Percentiles rank a stretch among this genome's conserved stretches.
Evolutionary conservation across 2,888 invertebrate species (phyloP).

Genomic region (Nemoura dubitans): DNA sequence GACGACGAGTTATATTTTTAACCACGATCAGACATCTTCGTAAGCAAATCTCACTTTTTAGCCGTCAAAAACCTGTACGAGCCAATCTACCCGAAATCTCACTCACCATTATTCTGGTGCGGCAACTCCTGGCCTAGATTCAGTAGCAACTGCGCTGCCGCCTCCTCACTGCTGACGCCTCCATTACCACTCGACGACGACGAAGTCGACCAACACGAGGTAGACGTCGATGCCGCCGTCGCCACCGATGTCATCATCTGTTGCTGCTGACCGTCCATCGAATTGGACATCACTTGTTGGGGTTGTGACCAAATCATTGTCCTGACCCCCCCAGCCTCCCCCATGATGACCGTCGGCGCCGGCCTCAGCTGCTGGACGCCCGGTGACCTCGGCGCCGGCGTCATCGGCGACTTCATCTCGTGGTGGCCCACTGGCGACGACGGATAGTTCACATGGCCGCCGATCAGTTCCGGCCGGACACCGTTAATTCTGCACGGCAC

Average conservation of each 20-base stretch:
- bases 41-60: too few species aligned
- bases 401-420: constrained; percentile 55
- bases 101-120: constrained; percentile 47
- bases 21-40: neutral
- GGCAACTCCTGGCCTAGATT: constrained; percentile 75
- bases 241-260: constrained; percentile 49
- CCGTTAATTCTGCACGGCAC: constrained; percentile 71
- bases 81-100: neutral
- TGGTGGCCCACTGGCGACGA: constrained; percentile 46
- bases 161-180: constrained; percentile 62
- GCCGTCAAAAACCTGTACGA: too few species aligned
- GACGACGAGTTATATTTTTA: neutral
- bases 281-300: constrained; percentile 56
- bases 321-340: constrained; percentile 87
- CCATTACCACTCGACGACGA: constrained; percentile 63
- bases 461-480: constrained; percentile 84
- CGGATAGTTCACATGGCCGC: constrained; percentile 60
- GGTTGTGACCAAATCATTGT: constrained; percentile 77
- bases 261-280: constrained; percentile 58
- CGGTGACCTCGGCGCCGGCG: constrained; percentile 72
- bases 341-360: constrained; percentile 91
- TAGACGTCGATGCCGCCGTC: constrained; percentile 61
- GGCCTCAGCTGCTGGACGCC: constrained; percentile 68
- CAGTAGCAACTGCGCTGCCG: constrained; percentile 74
- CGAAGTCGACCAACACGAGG: constrained; percentile 66